These are phyloP conservation scores for Eristalis tenax DNA, from an alignment of 2,888 invertebrate species.

Conservation along the genomic window DNA sequence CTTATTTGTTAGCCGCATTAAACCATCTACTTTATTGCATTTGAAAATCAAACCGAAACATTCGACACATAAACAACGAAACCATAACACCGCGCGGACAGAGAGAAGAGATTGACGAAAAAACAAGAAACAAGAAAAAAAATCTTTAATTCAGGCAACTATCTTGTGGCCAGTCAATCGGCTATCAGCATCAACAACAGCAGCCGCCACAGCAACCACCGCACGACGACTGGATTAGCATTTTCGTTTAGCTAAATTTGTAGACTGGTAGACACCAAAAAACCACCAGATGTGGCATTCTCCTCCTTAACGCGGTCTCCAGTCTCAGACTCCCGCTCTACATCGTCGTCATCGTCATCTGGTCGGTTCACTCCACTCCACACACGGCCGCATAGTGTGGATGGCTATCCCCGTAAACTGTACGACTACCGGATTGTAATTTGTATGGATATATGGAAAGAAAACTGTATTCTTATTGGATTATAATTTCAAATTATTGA, in stretches of 20 bases:
- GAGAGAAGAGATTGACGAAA: constrained; percentile 10
- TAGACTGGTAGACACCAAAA: constrained; percentile 58
- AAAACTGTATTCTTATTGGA: constrained; percentile 63
- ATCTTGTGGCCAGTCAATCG: constrained; percentile 10
- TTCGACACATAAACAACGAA: neutral
- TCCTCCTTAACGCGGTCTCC: neutral
- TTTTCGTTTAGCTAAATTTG: constrained; percentile 62
- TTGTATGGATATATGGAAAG: neutral
- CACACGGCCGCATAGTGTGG: too few species aligned
- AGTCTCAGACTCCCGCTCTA: too few species aligned
- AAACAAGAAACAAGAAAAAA: constrained; percentile 32
- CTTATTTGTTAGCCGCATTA: constrained; percentile 41
- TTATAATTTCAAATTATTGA: constrained; percentile 69
- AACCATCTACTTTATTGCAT: constrained; percentile 65
- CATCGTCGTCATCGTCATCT: neutral
- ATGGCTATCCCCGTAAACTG: neutral
- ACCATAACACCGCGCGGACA: neutral
- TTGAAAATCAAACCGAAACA: constrained; percentile 28
- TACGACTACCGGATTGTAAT: constrained; percentile 35
- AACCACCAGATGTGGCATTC: constrained; percentile 54
- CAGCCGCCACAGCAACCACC: constrained; percentile 10
- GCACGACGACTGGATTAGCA: constrained; percentile 39
- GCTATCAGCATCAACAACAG: constrained; percentile 8
- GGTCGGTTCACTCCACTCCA: too few species aligned
- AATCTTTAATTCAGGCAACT: constrained; percentile 24